Evolutionary conservation across 2,888 invertebrate genomes (phyloP).

Genomic region (Isotomurus palustris): DNA sequence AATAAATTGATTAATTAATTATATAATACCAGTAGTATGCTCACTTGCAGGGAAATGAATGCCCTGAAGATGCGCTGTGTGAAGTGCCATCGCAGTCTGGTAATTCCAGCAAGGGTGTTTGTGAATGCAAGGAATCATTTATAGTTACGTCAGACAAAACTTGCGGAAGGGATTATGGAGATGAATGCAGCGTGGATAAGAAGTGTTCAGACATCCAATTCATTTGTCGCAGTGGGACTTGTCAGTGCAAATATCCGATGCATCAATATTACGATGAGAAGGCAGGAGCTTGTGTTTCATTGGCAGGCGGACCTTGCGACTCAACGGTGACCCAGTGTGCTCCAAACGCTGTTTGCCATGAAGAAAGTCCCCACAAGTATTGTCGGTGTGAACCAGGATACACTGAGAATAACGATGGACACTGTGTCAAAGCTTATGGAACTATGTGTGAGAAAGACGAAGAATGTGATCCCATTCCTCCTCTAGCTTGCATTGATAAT

Average conservation of each 20-base stretch:
- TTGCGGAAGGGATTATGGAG: slow-evolving; percentile 31
- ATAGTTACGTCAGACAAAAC: slow-evolving; percentile 26
- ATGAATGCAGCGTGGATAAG: slow-evolving; percentile 21
- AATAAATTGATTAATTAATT: no score
- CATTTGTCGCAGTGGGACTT: slow-evolving; percentile 26
- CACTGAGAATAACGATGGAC: slow-evolving; percentile 29
- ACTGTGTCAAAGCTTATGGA: slow-evolving; percentile 25
- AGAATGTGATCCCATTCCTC: slow-evolving; percentile 35
- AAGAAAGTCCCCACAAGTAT: slow-evolving; percentile 28
- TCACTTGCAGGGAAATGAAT: slow-evolving; percentile 17
- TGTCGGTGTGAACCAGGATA: slow-evolving; percentile 29
- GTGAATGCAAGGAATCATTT: slow-evolving; percentile 26
- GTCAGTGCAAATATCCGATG: slow-evolving; percentile 32
- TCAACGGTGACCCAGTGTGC: slow-evolving; percentile 16
- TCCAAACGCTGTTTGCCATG: slow-evolving; percentile 30
- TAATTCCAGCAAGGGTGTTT: slow-evolving; percentile 9
- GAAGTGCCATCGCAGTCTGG: neutral
- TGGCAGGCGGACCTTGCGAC: slow-evolving; percentile 31
- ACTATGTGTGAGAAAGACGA: slow-evolving; percentile 23
- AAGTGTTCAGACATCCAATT: slow-evolving; percentile 36
- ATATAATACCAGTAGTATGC: no score
- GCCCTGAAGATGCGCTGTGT: slow-evolving; percentile 30
- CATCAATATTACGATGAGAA: slow-evolving; percentile 26
- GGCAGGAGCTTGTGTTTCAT: slow-evolving; percentile 19
- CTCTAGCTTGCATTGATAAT: slow-evolving; percentile 34